Percentiles rank a stretch among this genome's conserved stretches.
These are phyloP conservation scores for Eristalinus aeneus DNA, from an alignment of 2,888 invertebrate species.

Conservation along the genomic window DNA sequence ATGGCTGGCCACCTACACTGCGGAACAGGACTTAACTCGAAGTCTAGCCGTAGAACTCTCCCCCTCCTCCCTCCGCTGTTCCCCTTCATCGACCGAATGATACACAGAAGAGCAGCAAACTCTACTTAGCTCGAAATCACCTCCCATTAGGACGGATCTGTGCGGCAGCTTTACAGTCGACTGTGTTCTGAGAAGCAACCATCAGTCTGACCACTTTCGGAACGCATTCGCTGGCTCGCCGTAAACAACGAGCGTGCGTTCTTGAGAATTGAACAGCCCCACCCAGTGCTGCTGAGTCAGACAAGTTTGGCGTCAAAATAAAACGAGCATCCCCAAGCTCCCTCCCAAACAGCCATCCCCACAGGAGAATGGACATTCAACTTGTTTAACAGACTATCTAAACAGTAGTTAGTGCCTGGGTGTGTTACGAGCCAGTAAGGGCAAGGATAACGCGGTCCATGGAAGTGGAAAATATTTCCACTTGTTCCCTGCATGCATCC, in stretches of 20 bases:
- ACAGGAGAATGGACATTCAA: conserved; percentile 40
- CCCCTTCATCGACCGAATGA: background rate
- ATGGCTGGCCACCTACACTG: background rate
- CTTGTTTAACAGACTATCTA: conserved; percentile 58
- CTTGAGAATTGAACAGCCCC: background rate
- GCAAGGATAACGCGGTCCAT: background rate
- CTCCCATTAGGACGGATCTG: conserved; percentile 39
- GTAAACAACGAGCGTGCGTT: conserved; percentile 27
- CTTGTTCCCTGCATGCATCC: conserved; percentile 5
- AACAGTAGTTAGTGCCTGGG: conserved; percentile 60
- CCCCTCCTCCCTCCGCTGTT: no score
- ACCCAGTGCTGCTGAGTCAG: conserved; percentile 1
- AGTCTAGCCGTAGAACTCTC: background rate
- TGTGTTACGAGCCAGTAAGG: conserved; percentile 9
- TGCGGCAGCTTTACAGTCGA: conserved; percentile 53
- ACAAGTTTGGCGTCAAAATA: conserved; percentile 46
- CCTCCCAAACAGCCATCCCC: background rate
- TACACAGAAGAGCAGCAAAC: conserved; percentile 12
- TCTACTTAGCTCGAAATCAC: conserved; percentile 46
- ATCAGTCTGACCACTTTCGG: conserved; percentile 18
- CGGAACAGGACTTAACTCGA: conserved; percentile 2
- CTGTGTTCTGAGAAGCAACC: conserved; percentile 4
- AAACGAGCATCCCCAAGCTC: conserved; percentile 30
- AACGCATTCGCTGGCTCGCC: conserved; percentile 34
- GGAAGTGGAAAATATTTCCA: conserved; percentile 37